Evolutionary conservation across 2,888 invertebrate species (phyloP).

Genomic region (Lordiphosa andalusiaca): DNA sequence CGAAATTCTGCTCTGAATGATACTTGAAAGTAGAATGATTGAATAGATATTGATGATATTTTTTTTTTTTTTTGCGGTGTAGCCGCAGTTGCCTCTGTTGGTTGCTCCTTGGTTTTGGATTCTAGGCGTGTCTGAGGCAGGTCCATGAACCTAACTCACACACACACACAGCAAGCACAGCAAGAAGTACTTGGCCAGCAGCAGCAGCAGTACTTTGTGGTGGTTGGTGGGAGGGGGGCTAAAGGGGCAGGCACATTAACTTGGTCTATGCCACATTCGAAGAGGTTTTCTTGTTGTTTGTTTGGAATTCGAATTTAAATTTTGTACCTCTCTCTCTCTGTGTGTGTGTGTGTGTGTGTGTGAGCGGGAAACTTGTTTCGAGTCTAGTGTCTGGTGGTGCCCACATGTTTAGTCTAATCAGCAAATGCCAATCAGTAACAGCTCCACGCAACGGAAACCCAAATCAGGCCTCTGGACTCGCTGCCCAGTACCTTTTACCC

Average conservation of each 20-base stretch:
- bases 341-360: conserved; percentile 31
- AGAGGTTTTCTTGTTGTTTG: conserved; percentile 34
- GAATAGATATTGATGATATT: no score
- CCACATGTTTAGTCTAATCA: conserved; percentile 63
- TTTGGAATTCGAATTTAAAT: conserved; percentile 68
- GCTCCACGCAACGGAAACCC: conserved; percentile 38
- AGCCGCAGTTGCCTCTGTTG: conserved; percentile 31
- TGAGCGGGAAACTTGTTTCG: conserved; percentile 52
- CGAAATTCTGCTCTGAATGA: no score
- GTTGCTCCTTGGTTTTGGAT: conserved; percentile 48
- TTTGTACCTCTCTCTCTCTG: conserved; percentile 49
- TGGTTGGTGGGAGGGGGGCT: background rate
- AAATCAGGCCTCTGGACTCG: conserved; percentile 15
- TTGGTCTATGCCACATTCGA: conserved; percentile 50
- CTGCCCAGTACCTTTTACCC: conserved; percentile 1
- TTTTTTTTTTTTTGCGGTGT: conserved; percentile 10
- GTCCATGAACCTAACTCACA: conserved; percentile 66
- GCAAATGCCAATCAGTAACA: conserved; percentile 65
- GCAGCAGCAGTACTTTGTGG: conserved; percentile 11
- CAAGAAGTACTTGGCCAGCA: conserved; percentile 5
- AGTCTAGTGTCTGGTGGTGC: conserved; percentile 32
- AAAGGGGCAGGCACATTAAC: conserved; percentile 25
- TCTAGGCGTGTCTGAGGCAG: conserved; percentile 72
- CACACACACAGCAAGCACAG: conserved; percentile 17
- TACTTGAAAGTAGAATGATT: no score